Percentiles rank a stretch among this genome's conserved stretches.
These are phyloP conservation scores for Mythimna impura DNA, from an alignment of 2,888 invertebrate genomes.

Conservation along the genomic window DNA sequence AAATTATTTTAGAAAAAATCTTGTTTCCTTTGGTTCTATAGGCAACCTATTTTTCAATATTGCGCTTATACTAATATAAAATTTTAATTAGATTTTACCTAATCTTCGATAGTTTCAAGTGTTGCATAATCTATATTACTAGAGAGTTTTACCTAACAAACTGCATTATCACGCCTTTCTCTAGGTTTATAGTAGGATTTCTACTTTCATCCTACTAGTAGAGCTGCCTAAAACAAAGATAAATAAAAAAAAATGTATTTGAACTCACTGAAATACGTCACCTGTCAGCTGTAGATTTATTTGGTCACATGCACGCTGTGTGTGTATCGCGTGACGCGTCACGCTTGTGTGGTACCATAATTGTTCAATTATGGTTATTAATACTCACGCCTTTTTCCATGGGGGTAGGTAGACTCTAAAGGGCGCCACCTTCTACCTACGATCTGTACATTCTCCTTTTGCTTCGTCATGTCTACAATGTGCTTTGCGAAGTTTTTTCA, in stretches of 20 bases:
- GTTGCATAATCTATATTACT: background rate
- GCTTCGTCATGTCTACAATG: background rate
- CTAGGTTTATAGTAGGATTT: too few species aligned
- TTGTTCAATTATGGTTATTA: conserved; percentile 22
- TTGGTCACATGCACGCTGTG: conserved; percentile 10
- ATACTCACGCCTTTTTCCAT: background rate
- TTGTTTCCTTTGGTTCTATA: background rate
- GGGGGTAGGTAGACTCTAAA: background rate
- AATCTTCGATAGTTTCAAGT: background rate
- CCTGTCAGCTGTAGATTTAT: conserved; percentile 20
- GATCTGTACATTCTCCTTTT: background rate
- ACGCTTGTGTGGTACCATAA: conserved; percentile 38
- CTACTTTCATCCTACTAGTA: too few species aligned
- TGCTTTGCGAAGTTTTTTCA: too few species aligned
- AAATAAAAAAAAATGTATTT: background rate
- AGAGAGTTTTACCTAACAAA: background rate
- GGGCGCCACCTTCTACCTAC: background rate
- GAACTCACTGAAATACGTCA: conserved; percentile 1
- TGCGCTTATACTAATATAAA: background rate
- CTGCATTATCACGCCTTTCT: background rate
- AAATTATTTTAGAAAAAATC: too few species aligned
- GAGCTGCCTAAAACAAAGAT: too few species aligned
- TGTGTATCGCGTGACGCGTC: conserved; percentile 31
- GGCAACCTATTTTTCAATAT: background rate
- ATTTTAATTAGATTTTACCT: background rate